Conservation (phyloP, 2,888 invertebrate species). For the Philereme vetulata region DNA sequence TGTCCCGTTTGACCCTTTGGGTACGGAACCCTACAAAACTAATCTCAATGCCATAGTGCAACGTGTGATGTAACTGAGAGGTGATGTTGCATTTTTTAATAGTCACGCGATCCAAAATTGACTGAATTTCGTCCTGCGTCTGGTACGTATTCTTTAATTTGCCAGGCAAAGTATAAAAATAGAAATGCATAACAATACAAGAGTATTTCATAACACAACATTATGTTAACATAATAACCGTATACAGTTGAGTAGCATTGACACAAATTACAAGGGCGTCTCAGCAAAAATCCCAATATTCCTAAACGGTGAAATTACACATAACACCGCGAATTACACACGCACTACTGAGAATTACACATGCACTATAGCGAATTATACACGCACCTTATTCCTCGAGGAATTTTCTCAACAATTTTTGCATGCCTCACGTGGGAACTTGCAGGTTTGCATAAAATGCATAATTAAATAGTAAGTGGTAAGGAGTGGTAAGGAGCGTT, state of each 20-base stretch:
- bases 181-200: too few species aligned
- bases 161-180: too few species aligned
- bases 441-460: slow-evolving; percentile 43
- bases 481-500: slow-evolving; percentile 44
- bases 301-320: slow-evolving; percentile 68
- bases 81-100: too few species aligned
- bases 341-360: slow-evolving; percentile 44
- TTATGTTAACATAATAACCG: slow-evolving; percentile 9
- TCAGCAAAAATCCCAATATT: slow-evolving; percentile 57
- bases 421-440: slow-evolving; percentile 79
- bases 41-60: too few species aligned
- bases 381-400: slow-evolving; percentile 63
- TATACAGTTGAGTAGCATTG: slow-evolving; percentile 16
- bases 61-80: too few species aligned
- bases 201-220: too few species aligned
- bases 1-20: too few species aligned
- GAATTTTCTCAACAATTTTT: slow-evolving; percentile 82
- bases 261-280: slow-evolving; percentile 38
- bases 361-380: slow-evolving; percentile 55
- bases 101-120: too few species aligned
- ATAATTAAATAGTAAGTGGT: slow-evolving; percentile 68
- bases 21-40: too few species aligned
- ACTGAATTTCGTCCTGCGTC: too few species aligned
- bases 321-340: slow-evolving; percentile 45
- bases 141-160: too few species aligned